Base-by-base conservation (phyloP, 1,140 invertebrate genomes). In the Procambarus clarkii region DNA sequence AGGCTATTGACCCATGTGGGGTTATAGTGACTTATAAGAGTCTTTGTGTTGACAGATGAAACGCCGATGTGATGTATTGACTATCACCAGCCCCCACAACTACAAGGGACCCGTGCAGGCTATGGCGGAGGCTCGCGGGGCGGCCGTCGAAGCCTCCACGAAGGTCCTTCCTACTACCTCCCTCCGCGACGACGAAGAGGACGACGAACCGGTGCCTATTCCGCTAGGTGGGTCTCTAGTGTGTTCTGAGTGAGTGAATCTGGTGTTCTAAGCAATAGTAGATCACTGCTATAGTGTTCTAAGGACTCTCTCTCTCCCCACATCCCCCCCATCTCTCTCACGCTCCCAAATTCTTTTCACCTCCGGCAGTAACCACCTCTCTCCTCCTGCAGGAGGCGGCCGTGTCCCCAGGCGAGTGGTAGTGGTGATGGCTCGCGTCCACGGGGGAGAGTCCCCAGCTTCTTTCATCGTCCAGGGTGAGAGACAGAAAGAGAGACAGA, bases 381-480 rank as follows among this genome's bases (percentile, higher is more conserved):
- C 11, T 60, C 34, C 24, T 34, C 9, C 13, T 24, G 44, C 69
- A 54, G 84, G 48, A 45, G 21, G 15, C 1, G 18, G 9, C 24
- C n/a, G 48, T 24, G 11, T 21, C 8, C 45, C 82, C 24, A 54
- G 60, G 64, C 78, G 91, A 54, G 94, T 88, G 78, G 92, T 93
- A 21, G 89, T 93, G 54, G 92, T 96, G 44, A 94, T 94, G 48
- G 94, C 94, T 24, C 94, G 96, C 85, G 95, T 95, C 44, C 95
- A 96, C 94, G 95, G 95, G 45, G 95, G 95, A 44, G 95, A 96
- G 92, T 94, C 94, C 80, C 95, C 96, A 92, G 94, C 95, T 24
- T 95, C 95, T 45, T 96, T 95, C 95, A 94, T 96, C 58, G 95
- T 96, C 94, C 95, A 95, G 94, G 95, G 95, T 95, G 21, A 92